Evolutionary conservation across 1,140 invertebrate genomes (phyloP).

Genomic region (Macrocentrus cingulum): DNA sequence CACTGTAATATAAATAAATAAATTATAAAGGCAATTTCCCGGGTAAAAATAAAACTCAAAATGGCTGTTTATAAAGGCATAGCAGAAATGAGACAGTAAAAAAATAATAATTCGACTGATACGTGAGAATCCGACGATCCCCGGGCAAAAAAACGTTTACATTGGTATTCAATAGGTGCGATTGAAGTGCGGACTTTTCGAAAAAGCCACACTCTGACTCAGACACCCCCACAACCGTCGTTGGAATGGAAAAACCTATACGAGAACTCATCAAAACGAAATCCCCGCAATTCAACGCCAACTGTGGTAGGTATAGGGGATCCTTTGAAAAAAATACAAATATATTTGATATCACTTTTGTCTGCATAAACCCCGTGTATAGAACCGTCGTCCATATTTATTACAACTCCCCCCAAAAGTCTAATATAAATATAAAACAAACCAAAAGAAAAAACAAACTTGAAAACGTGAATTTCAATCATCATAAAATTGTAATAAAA

Average conservation of each 20-base stretch:
- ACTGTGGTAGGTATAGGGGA: slow-evolving; percentile 18
- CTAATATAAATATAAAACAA: too few relatives aligned
- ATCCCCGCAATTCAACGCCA: slow-evolving; percentile 38
- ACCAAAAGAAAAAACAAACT: too few relatives aligned
- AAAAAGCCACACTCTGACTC: slow-evolving; percentile 4
- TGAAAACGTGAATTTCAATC: too few relatives aligned
- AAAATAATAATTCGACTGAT: slow-evolving; percentile 23
- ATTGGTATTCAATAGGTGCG: slow-evolving; percentile 48
- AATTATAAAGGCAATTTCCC: too few relatives aligned
- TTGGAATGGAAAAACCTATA: slow-evolving; percentile 21
- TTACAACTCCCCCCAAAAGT: neutral
- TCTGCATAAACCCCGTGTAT: too few relatives aligned
- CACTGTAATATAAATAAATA: too few relatives aligned
- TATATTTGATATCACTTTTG: slow-evolving; percentile 48
- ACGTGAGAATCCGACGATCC: slow-evolving; percentile 35
- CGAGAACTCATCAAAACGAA: slow-evolving; percentile 49
- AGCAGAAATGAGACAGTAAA: slow-evolving; percentile 4
- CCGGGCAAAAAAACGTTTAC: slow-evolving; percentile 37
- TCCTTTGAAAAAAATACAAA: slow-evolving; percentile 46
- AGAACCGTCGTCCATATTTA: neutral
- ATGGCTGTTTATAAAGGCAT: neutral
- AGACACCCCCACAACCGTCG: too few relatives aligned
- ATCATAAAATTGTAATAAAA: too few relatives aligned
- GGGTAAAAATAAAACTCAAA: neutral
- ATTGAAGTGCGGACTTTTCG: slow-evolving; percentile 43